Base-by-base conservation (phyloP, 2,888 invertebrate species). In the Drosophila paramelanica region DNA sequence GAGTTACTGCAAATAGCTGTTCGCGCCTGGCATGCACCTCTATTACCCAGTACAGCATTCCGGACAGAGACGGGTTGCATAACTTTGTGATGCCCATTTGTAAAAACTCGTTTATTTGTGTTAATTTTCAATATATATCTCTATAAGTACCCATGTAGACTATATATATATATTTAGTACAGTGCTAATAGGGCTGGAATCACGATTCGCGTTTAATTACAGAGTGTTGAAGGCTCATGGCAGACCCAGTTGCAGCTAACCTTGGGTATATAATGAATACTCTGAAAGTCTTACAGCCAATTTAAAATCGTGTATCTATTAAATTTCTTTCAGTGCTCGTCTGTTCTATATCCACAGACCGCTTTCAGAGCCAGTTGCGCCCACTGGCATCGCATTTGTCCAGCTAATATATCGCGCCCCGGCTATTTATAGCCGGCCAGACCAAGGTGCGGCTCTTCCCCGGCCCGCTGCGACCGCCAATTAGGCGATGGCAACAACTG, bases 401-500 rank as follows among this genome's bases (percentile, higher is more conserved):
- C 70, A 69, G 71, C 59, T 58, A 67, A 56, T 64, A 73, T 73
- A 73, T 67, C 62, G 60, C 67, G 53, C 36, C 55, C 33, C 39
- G 36, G 31, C 81, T 77, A 77, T 77, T 81, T 77, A 77, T 77
- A 68, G 77, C 27, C 11, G 14, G 6, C 23, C 25, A 50, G 49
- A 41, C 13, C 20, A 49, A 70, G 77, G 76, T 66, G 80, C 47
- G 77, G 80, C 47, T 56, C 13, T 23, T 33, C 42, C 46, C 38
- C 47, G 25, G 39, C 33, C 20, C 58, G 41, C 13, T 47, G 52
- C 61, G 62, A 31, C 43, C 56, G 53, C 56, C 62, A 85, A 88
- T 83, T 89, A 73, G 73, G 42, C 62, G 50, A 60, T 65, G 58
- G 53, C 62, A 50, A 66, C 62, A 50, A 66, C 43, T 78, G 61